Evolutionary conservation across 2,888 invertebrate genomes (phyloP), one percentile per base, ranked within the genome.

Genomic region (Willowsia nigromaculata): DNA sequence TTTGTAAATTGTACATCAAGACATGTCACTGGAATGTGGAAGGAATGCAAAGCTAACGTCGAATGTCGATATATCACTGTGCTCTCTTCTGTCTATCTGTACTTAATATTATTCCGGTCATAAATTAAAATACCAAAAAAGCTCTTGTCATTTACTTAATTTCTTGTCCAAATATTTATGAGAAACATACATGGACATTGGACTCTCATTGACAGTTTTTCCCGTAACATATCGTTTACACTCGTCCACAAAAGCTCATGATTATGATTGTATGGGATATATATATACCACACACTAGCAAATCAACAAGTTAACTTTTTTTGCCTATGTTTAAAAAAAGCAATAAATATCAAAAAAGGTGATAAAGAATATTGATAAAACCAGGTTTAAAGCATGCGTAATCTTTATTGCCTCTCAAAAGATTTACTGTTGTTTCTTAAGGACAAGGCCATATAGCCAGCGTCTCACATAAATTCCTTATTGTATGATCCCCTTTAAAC

Each of bases 371-470:
- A 18, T 71, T 37, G 40, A 40, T 71, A 71, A 71, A 40, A 37
- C 65, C 30, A 30, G 30, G n/a, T 65, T 65, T 65, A 65, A 4
- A 65, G 33, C 30, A 30, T 2, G 33, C 15, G 40, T 71, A 71
- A 71, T 71, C 71, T 71, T 71, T 71, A 43, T 71, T 37, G 22
- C 71, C 40, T 40, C 71, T 40, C 13, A 40, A 37, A 71, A 71
- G 71, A 71, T 71, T 71, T 71, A 71, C n/a, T 71, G 40, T 40
- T 40, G 65, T 71, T 71, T 71, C 18, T 71, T 40, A 18, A 71
- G 71, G 71, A 71, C 71, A 71, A 71, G 71, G 71, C 71, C 71
- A 18, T 37, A 37, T 15, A 18, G 4, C 15, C 11, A 33, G 33
- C 15, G 15, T 9, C 9, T 56, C 15, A 56, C 15, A n/a, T n/a